Evolutionary conservation across 2,888 invertebrate species (phyloP), one percentile per base, ranked within the genome.

Genomic region (Netelia inedita): DNA sequence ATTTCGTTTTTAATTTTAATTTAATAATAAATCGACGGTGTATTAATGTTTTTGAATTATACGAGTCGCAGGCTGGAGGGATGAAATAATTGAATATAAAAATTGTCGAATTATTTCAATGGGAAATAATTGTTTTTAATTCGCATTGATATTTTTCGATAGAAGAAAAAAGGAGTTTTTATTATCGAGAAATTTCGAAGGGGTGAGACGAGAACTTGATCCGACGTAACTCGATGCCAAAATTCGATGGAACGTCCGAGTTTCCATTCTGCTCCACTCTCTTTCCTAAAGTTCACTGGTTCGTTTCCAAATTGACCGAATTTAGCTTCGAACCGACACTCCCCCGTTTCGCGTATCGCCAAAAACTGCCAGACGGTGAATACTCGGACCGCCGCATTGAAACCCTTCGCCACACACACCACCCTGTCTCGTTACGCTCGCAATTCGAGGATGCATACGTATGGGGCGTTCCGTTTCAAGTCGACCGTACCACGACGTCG

Each of bases 221-320:
- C 5, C 28, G 5, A 0, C 46, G 10, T 46, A 14, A 14, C 46
- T 2, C 9, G 46, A 28, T 69, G 28, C 35, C 11, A 28, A 5
- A 35, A 50, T 71, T n/a, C n/a, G 63, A 81, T 81, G 55, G 16
- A 63, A 81, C 75, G 23, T 46, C 28, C 59, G 28, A 71, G 19
- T 75, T 65, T 72, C 9, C 16, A 16, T 50, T 41, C 23, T 43
- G 43, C 9, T 35, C n/a, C 28, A 21, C 11, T 35, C 16, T 1
- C 21, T 55, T 10, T n/a, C 35, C 53, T 46, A 46, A 28, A 76
- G 23, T 19, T 9, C 53, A 21, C 41, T 8, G 63, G 35, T 19
- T 61, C 73, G 43, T 61, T 79, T 69, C 41, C 21, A 80, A 83
- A 83, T 63, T 59, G 55, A 50, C 41, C n/a, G 21, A 75, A 83